Percentiles rank a stretch among this genome's conserved stretches.
phyloP scores from a whole-genome alignment of 2,797 vertebrate genomes.

The Sandelia bainsii region DNA sequence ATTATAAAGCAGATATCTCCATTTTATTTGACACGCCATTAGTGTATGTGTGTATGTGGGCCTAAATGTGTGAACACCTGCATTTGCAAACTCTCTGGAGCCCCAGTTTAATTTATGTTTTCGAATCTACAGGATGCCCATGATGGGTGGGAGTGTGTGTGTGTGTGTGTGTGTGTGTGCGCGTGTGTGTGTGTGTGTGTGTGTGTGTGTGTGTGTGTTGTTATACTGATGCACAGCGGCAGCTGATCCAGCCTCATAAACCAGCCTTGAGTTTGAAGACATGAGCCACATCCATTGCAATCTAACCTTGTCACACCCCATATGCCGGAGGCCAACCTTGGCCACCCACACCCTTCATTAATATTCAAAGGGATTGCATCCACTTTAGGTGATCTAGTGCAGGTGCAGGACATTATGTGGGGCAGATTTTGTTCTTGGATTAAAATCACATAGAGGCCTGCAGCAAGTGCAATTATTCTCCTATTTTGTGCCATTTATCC shows the following conservation, averaged over 20 bases:
- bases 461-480: not conserved
- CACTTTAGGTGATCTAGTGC: not conserved
- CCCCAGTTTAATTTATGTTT: conserved; percentile 60
- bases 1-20: conserved; percentile 38
- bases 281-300: conserved; percentile 53
- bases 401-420: not conserved
- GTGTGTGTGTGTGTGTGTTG: too few relatives aligned
- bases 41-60: conserved; percentile 18
- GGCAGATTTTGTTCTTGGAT: not conserved
- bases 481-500: too few relatives aligned
- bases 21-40: conserved; percentile 46
- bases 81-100: conserved; percentile 31
- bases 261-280: conserved; percentile 46
- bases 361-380: conserved; percentile 35
- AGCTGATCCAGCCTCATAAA: conserved; percentile 62
- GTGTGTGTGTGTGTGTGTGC: conserved; percentile 20
- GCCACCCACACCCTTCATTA: conserved; percentile 51
- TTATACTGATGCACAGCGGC: conserved; percentile 50
- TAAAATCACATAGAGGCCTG: not conserved
- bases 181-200: conserved; percentile 26
- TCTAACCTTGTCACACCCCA: conserved; percentile 55
- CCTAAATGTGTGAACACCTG: conserved; percentile 50
- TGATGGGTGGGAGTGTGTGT: conserved; percentile 26
- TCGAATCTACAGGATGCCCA: conserved; percentile 46
- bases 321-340: conserved; percentile 55